phyloP scores from a whole-genome alignment of 2,113 vertebrate genomes.

The Kobus ellipsiprymnus region DNA sequence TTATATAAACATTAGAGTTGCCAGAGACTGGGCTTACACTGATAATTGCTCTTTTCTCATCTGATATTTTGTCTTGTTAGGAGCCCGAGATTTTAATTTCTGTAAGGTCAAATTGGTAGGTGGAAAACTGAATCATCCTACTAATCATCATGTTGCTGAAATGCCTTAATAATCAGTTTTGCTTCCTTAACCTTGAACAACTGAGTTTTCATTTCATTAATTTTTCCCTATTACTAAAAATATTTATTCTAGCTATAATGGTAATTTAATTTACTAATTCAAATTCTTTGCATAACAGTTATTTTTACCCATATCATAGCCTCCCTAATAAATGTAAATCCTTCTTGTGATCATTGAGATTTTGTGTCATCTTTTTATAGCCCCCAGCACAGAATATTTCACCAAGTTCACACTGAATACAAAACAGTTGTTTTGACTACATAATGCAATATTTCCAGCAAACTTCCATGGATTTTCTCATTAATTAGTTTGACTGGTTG shows the following conservation, averaged over 20 bases:
- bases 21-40: not conserved
- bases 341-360: not conserved
- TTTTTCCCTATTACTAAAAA: constrained; percentile 40
- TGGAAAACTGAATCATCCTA: constrained; percentile 30
- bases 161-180: constrained; percentile 53
- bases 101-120: constrained; percentile 36
- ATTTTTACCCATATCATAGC: not conserved
- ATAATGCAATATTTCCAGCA: not conserved
- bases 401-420: not conserved
- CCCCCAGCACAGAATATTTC: not conserved
- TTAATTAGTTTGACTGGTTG: constrained; percentile 2
- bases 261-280: constrained; percentile 48
- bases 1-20: constrained; percentile 16
- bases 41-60: constrained; percentile 57
- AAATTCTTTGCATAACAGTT: constrained; percentile 14
- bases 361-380: not conserved
- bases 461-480: not conserved
- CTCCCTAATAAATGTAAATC: not conserved
- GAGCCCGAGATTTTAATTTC: constrained; percentile 37
- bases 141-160: constrained; percentile 40
- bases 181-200: constrained; percentile 32
- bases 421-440: not conserved
- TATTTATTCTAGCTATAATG: constrained; percentile 36
- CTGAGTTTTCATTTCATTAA: constrained; percentile 54
- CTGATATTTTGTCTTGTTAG: constrained; percentile 46